These are phyloP conservation scores for Colistium nudipinnis DNA, from an alignment of 2,113 vertebrate genomes.

Conservation along the genomic window DNA sequence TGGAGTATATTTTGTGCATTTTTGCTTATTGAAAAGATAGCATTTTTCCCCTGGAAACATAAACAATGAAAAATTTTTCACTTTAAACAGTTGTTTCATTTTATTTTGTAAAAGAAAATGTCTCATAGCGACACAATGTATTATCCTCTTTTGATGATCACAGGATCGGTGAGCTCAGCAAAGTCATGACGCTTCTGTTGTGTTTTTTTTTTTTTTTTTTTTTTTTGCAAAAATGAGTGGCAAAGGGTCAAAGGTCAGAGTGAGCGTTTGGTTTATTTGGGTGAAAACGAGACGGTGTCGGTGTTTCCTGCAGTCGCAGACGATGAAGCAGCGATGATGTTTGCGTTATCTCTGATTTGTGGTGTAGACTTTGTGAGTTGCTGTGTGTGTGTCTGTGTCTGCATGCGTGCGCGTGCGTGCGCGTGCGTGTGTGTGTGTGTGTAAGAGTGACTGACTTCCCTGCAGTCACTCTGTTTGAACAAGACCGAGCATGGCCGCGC, in stretches of 20 bases:
- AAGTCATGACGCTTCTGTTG: not conserved
- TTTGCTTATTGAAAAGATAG: no score
- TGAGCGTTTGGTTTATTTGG: constrained; percentile 9
- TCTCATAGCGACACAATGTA: no score
- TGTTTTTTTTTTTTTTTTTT: no score
- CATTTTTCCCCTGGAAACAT: no score
- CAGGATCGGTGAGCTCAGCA: not conserved
- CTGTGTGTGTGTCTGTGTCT: constrained; percentile 30
- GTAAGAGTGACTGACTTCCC: constrained; percentile 37
- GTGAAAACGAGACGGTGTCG: constrained; percentile 26
- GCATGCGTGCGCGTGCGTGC: no score
- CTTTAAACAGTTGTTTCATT: no score
- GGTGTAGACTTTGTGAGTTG: not conserved
- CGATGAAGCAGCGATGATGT: constrained; percentile 53
- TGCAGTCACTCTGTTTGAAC: constrained; percentile 51
- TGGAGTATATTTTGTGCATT: no score
- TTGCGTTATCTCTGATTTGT: constrained; percentile 12
- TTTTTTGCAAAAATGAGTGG: no score
- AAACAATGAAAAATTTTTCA: no score
- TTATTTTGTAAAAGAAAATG: no score
- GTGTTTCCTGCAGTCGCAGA: constrained; percentile 16
- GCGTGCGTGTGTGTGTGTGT: constrained; percentile 31
- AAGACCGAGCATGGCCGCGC: constrained; percentile 67
- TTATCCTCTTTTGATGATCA: no score
- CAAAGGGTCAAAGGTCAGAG: constrained; percentile 39